Evolutionary conservation across 2,888 invertebrate species (phyloP).

Genomic region (Chrysolina americana): DNA sequence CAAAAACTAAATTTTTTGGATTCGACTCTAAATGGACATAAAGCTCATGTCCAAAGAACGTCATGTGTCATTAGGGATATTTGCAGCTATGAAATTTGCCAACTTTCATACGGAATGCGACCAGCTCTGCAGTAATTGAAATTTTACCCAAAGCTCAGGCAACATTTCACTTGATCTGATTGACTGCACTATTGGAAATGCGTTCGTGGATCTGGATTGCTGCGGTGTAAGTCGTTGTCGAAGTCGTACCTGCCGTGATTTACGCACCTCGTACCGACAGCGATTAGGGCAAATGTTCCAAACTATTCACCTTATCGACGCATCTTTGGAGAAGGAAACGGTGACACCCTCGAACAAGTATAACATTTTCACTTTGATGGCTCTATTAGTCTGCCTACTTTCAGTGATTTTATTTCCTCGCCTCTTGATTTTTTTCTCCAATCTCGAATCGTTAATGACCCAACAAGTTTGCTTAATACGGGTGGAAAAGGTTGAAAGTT

Average conservation of each 20-base stretch:
- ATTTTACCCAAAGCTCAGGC: too few relatives aligned
- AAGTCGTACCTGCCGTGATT: conserved; percentile 60
- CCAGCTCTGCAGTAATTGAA: too few relatives aligned
- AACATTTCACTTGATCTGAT: neutral
- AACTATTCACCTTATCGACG: conserved; percentile 63
- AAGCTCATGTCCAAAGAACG: too few relatives aligned
- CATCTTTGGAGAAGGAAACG: conserved; percentile 64
- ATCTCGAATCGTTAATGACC: conserved; percentile 42
- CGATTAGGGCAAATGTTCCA: conserved; percentile 67
- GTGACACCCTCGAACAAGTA: conserved; percentile 67
- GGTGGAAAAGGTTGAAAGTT: neutral
- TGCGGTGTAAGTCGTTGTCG: conserved; percentile 50
- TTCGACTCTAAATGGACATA: too few relatives aligned
- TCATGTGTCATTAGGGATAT: too few relatives aligned
- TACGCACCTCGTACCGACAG: conserved; percentile 64
- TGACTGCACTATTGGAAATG: conserved; percentile 16
- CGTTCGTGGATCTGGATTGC: conserved; percentile 40
- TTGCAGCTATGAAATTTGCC: too few relatives aligned
- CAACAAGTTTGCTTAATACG: neutral
- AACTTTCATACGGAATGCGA: too few relatives aligned
- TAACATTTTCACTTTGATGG: conserved; percentile 62
- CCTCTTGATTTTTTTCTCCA: conserved; percentile 41
- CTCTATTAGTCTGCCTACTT: conserved; percentile 67
- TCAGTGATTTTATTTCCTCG: conserved; percentile 57
- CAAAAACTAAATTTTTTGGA: too few relatives aligned